Base-by-base conservation (phyloP, 1,140 invertebrate genomes). In the Calycopis cecrops region DNA sequence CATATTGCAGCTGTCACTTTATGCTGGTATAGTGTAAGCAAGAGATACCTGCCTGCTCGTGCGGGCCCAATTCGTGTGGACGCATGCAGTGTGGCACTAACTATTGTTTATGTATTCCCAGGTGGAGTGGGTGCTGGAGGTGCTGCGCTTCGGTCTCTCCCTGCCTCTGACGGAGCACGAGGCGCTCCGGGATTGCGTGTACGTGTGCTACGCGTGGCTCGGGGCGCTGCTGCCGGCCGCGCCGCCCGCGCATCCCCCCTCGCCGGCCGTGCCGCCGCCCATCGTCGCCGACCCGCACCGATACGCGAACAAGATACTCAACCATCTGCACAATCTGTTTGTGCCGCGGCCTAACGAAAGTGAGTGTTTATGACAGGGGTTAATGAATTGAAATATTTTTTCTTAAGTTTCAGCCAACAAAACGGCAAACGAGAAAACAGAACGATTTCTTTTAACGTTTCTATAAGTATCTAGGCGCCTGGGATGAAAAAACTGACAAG, bases 191-290 rank as follows among this genome's bases (percentile, higher is more conserved):
- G 97, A 99, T 83, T 99, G 97, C 87, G 97, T 99, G 8, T 96
- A 96, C 84, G 94, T 99, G 17, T 99, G 99, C 77, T 99, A 97
- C 84, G 97, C 99, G 73, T 99, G 98, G 98, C 85, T 99, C 21
- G 94, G 94, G 0, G 94, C 96, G 0, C 87, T 98, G 49, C 91
- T 97, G 66, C 93, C 95, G 1, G 85, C 88, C 42, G 94, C 85
- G 85, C 94, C 63, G 92, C 93, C 73, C 93, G 97, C 44, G 95
- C 97, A 9, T 91, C 69, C 60, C 0, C 69, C 63, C 3, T 67
- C 70, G 9, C 73, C 96, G 95, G 65, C 61, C 76, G 89, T 57
- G 21, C 73, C 81, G 7, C 94, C 96, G 1, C 95, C 95, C 69
- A 90, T 99, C 10, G 88, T 92, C 35, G 94, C 97, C 50, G 95